Base-by-base conservation (phyloP, 2,888 invertebrate species). In the Tachina grossa region DNA sequence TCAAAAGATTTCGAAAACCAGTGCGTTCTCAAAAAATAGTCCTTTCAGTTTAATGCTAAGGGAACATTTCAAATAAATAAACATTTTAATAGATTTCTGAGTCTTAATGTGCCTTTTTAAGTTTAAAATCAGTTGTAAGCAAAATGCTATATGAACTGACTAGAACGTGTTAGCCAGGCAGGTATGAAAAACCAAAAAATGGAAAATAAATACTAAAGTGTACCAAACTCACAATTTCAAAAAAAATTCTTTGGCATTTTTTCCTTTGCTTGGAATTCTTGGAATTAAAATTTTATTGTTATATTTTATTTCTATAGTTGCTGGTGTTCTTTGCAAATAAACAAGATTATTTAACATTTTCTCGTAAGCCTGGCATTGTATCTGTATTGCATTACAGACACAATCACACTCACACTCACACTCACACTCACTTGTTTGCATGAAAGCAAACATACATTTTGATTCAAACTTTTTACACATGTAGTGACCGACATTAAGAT, bases 281-380 rank as follows among this genome's bases (percentile, higher is more conserved):
- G 47, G 39, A 68, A 19, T 68, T 77, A n/a, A 57, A 57, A 76
- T 61, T 16, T 22, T 53, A 39, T 51, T 63, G 13, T 71, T 71
- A 45, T 65, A 31, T 55, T 61, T 55, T 63, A 47, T 49, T 69
- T 43, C 47, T 72, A 55, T 66, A 53, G n/a, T 49, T 76, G 22
- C 43, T 65, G 53, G n/a, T 53, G 39, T 65, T 83, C 45, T 68
- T 59, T 45, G 13, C 69, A 71, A 57, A 80, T 80, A 76, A 76
- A 80, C 80, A 84, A 76, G 84, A 84, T 84, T 80, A 80, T 76
- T 80, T 55, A 72, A 71, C 57, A 76, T 59, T 84, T 63, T 22
- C 71, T 65, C 19, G 63, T 61, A 43, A 55, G 51, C 45, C 53
- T 49, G 53, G n/a, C 31, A 47, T 22, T 63, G 63, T 55, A 39